Evolutionary conservation across 2,113 vertebrate species (phyloP), one percentile per base, ranked within the genome.

Genomic region (Malurus elegans): DNA sequence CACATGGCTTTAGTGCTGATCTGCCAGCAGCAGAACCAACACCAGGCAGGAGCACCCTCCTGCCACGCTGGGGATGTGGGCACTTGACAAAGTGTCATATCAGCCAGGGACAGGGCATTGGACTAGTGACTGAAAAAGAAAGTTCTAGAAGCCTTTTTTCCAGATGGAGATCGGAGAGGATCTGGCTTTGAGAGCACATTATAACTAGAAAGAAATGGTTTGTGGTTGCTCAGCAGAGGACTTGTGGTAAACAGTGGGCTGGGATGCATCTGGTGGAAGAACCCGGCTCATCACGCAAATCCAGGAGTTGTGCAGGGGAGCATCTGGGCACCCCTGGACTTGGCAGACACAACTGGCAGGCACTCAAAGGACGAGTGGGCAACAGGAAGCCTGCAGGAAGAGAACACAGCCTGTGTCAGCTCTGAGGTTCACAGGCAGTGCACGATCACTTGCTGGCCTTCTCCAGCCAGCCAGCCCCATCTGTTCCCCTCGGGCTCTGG

Each of bases 401-500:
- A 60, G 38, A 75, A 38, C 18, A 56, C 18, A 67, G 47, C 13
- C 53, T 32, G 23, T 17, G 20, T 57, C 40, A 76, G 42, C 28
- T 69, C 62, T 69, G 53, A 40, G n/a, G 34, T 57, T 76, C 2
- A 1, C 42, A 64, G 44, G 18, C 75, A 48, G 38, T 5, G 38
- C 32, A 10, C 14, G 36, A 50, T 34, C n/a, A 3, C 42, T 66
- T 31, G 19, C 47, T 79, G 89, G 18, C 45, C 50, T 79, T 83
- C 34, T 71, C 34, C 21, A 8, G 53, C 53, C 18, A 31, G 24
- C 28, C 36, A 86, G 31, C 20, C 56, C 50, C 31, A 53, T n/a
- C 70, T 71, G 36, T 36, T 53, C 4, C 19, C 3, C 18, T 51
- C 14, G 0, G 0, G 36, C 38, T 45, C 62, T 50, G 34, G 12